A percentile compares a stretch with the other conserved stretches of the same genome.
Evolutionary conservation across 2,113 vertebrate species (phyloP).

Genomic region (Triplophysa tibetana): DNA sequence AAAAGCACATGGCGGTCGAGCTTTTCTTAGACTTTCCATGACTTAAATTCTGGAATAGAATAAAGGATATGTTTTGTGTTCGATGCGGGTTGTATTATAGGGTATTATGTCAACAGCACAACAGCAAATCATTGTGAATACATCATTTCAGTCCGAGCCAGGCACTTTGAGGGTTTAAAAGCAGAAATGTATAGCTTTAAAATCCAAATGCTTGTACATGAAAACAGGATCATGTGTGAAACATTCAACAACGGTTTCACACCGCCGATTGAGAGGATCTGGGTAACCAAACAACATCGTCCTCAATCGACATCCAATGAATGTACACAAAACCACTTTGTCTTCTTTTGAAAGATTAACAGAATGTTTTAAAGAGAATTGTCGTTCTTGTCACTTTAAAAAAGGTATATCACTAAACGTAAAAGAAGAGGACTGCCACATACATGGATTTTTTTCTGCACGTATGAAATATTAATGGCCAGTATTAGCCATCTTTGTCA

Average conservation of each 20-base stretch:
- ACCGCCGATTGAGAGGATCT: too few relatives aligned
- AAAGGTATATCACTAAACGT: not conserved
- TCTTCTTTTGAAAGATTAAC: not conserved
- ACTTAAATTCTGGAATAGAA: slow-evolving; percentile 10
- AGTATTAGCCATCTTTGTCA: slow-evolving; percentile 91
- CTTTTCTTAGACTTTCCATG: slow-evolving; percentile 44
- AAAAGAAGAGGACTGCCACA: slow-evolving; percentile 22
- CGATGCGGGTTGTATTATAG: not conserved
- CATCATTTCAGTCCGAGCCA: too few relatives aligned
- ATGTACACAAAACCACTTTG: not conserved
- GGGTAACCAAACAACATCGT: too few relatives aligned
- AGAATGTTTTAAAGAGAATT: slow-evolving; percentile 5
- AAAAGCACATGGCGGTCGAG: not conserved
- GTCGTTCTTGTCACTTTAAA: not conserved
- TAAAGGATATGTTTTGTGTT: not conserved
- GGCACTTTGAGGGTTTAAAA: too few relatives aligned
- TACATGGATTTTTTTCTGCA: slow-evolving; percentile 60
- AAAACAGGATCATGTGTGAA: too few relatives aligned
- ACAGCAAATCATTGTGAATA: not conserved
- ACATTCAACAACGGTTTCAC: too few relatives aligned
- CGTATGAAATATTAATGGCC: slow-evolving; percentile 95
- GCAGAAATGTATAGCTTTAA: too few relatives aligned
- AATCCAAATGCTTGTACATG: too few relatives aligned
- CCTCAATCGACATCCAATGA: too few relatives aligned
- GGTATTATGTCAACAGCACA: not conserved